Base-by-base conservation (phyloP, 2,797 vertebrate species). In the Manis javanica region DNA sequence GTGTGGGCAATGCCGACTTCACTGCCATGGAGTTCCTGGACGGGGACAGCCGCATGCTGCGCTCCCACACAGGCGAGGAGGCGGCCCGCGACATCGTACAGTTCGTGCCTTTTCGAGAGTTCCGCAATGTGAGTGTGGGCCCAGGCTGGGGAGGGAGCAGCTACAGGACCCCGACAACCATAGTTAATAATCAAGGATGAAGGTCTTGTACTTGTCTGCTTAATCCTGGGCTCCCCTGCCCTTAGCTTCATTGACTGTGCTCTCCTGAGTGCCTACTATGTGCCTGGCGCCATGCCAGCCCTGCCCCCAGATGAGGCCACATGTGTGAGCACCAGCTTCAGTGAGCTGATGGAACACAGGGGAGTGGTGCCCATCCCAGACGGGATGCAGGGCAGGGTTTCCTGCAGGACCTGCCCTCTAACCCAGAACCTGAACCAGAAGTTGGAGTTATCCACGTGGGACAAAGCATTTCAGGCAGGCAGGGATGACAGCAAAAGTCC, bases 21-120 rank as follows among this genome's bases (percentile, higher is more conserved):
- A 99, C 99, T 0, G 99, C 99, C 98, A 99, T 99, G 99, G 99
- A 99, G 98, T 99, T 99, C 98, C 98, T 99, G 92, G 99, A 99
- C 0, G 99, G 99, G 74, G 99, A 99, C 95, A 99, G 98, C 98
- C 99, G 99, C 0, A 98, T 98, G 46, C 98, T 99, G 98, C 98
- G 99, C 96, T 99, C 99, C 69, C 97, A 99, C 98, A 99, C 99
- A 0, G 99, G 99, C 46, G 99, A 99, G 98, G 99, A 99, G 97
- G 99, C 99, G 0, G 98, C 99, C 63, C 98, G 99, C 0, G 99
- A 99, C 97, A 99, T 99, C 0, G 99, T 99, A 94, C 99, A 99
- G 98, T 99, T 99, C 0, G 99, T 99, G 96, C 99, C 99, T 93
- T 99, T 99, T 97, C 99, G 99, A 13, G 99, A 99, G 84, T 99